Base-by-base conservation (phyloP, 1,140 invertebrate genomes). In the Branchinecta lynchi region DNA sequence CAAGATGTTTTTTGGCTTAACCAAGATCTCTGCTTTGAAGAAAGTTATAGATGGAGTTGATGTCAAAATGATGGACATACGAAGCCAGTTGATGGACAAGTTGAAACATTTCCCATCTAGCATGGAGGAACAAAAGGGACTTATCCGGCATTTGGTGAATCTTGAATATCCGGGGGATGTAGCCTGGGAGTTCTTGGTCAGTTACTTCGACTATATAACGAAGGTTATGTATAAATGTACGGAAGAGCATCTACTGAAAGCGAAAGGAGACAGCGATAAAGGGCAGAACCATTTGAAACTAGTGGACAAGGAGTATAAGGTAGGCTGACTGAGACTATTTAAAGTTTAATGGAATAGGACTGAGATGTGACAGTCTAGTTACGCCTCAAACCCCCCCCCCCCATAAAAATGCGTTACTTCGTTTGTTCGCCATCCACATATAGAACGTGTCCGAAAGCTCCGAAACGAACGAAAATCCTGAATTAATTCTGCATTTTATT, bases 1-100 rank as follows among this genome's bases (percentile, higher is more conserved):
- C 7, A 95, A 94, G 76, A 93, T 95, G 77, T 82, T 98, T 10
- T 99, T 98, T 82, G 89, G 91, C 72, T 92, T 95, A 78, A 95
- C 92, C 44, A 92, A 98, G 78, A 86, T 97, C 7, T 84, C 77
- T 68, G 76, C 92, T 10, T 93, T 93, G 74, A 87, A 87, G 75
- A 87, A 86, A 81, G 92, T 96, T 32, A 83, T 95, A 66, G 82
- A 83, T 68, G 93, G 97, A 82, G 92, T 98, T 12, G 95, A 98
- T 76, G 84, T 86, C 68, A 87, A 89, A 75, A 93, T 98, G 70
- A 81, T 84, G 67, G 84, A 86, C 66, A 85, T 99, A 68, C 84
- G 91, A 75, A 83, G 86, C 45, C 86, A 90, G 75, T 78, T 99
- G 32, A 84, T 87, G 73, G 85, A 84, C 46, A 91, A 91, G 77